A percentile compares a stretch with the other conserved stretches of the same genome.
These are phyloP conservation scores for Nebria ingens DNA, from an alignment of 1,140 invertebrate genomes.

Conservation along the genomic window DNA sequence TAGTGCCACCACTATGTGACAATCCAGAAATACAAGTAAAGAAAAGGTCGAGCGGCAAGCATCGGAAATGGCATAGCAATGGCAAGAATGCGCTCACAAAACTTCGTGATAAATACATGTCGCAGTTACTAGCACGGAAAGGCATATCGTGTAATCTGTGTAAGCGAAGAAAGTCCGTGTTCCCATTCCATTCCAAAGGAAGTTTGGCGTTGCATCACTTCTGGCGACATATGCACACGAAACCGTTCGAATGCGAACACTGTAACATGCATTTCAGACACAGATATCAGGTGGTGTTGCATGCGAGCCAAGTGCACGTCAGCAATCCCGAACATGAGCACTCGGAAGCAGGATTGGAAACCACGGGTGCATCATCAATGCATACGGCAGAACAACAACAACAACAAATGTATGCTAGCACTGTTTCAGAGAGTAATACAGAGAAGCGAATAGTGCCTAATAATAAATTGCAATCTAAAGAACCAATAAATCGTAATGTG, in stretches of 20 bases:
- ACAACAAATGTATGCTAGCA: too few relatives aligned
- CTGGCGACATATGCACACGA: slow-evolving; percentile 28
- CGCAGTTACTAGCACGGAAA: slow-evolving; percentile 24
- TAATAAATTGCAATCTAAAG: slow-evolving; percentile 17
- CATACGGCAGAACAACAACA: not conserved
- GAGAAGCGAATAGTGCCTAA: slow-evolving; percentile 20
- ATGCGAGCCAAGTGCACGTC: slow-evolving; percentile 32
- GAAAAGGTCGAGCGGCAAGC: slow-evolving; percentile 23
- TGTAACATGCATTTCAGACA: slow-evolving; percentile 33
- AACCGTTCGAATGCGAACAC: slow-evolving; percentile 33
- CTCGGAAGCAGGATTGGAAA: not conserved
- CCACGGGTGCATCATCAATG: not conserved
- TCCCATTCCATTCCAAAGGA: slow-evolving; percentile 27
- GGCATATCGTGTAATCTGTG: slow-evolving; percentile 29
- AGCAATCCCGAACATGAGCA: slow-evolving; percentile 18
- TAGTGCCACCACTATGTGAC: slow-evolving; percentile 29
- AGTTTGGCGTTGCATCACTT: slow-evolving; percentile 28
- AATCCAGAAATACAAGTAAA: slow-evolving; percentile 26
- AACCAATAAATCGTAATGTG: slow-evolving; percentile 22
- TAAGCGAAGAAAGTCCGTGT: slow-evolving; percentile 23
- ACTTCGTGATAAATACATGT: slow-evolving; percentile 29
- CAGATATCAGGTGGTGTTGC: slow-evolving; percentile 36
- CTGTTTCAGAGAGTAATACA: too few relatives aligned
- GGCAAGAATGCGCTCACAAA: slow-evolving; percentile 7
- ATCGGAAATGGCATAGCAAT: slow-evolving; percentile 21